These are phyloP conservation scores for Macropodus opercularis DNA, from an alignment of 2,797 vertebrate genomes.

Conservation along the genomic window DNA sequence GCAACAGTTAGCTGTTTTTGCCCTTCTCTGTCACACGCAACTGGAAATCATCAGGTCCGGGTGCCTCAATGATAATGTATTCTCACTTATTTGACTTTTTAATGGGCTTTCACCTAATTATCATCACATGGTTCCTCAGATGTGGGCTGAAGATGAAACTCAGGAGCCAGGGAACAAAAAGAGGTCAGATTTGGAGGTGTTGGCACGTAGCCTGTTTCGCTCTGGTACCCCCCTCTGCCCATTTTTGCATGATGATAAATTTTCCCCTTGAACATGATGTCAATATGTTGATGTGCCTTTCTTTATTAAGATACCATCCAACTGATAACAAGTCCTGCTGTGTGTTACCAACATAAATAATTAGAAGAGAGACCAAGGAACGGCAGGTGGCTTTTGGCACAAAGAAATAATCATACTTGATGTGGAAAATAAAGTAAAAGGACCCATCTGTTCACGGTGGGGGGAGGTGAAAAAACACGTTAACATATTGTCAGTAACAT, in stretches of 20 bases:
- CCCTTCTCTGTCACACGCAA: slow-evolving; percentile 76
- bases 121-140: slow-evolving; percentile 88
- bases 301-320: slow-evolving; percentile 99
- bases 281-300: slow-evolving; percentile 99
- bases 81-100: slow-evolving; percentile 97
- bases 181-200: slow-evolving; percentile 82
- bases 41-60: slow-evolving; percentile 64
- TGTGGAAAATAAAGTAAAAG: slow-evolving; percentile 99
- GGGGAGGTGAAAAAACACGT: slow-evolving; percentile 94
- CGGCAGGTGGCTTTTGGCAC: slow-evolving; percentile 99
- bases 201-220: slow-evolving; percentile 86
- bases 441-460: slow-evolving; percentile 99
- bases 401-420: slow-evolving; percentile 99
- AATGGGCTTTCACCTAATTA: slow-evolving; percentile 96
- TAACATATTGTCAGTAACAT: slow-evolving; percentile 99
- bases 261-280: slow-evolving; percentile 98
- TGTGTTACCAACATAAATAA: slow-evolving; percentile 99
- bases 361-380: slow-evolving; percentile 96
- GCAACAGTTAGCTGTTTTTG: slow-evolving; percentile 53
- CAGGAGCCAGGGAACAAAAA: slow-evolving; percentile 85
- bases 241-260: slow-evolving; percentile 80
- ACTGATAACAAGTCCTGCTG: slow-evolving; percentile 99
- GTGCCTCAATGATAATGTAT: slow-evolving; percentile 95
- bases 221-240: slow-evolving; percentile 59
- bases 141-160: slow-evolving; percentile 84